Conservation (phyloP, 2,113 vertebrate species). For the Hepsetus odoe region DNA sequence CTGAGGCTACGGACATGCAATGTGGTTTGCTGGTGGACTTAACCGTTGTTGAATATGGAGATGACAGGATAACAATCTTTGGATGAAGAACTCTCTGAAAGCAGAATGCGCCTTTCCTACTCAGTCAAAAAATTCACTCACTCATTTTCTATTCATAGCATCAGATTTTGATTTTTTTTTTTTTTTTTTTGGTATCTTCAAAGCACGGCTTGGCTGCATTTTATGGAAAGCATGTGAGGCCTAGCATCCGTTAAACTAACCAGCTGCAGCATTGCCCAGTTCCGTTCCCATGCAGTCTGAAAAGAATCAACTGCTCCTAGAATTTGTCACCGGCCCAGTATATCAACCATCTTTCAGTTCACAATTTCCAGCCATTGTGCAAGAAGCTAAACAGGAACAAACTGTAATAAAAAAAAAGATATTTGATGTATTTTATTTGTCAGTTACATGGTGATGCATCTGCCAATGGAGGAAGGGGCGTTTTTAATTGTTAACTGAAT, state of each 20-base stretch:
- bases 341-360: conserved; percentile 9
- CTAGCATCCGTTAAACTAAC: conserved; percentile 62
- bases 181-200: conserved; percentile 54
- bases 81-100: conserved; percentile 37
- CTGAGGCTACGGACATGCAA: conserved; percentile 23
- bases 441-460: background rate
- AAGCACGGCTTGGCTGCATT: conserved; percentile 52
- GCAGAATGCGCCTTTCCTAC: conserved; percentile 32
- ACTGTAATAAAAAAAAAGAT: conserved; percentile 26
- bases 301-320: conserved; percentile 36
- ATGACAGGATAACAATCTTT: conserved; percentile 65
- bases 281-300: conserved; percentile 35
- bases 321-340: background rate
- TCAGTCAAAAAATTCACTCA: conserved; percentile 20
- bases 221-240: conserved; percentile 56
- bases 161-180: background rate
- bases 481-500: background rate
- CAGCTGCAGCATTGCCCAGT: conserved; percentile 57
- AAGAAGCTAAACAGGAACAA: conserved; percentile 1
- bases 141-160: conserved; percentile 18
- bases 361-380: conserved; percentile 28
- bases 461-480: background rate
- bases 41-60: conserved; percentile 56
- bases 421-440: conserved; percentile 1
- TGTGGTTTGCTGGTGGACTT: conserved; percentile 28